These are phyloP conservation scores for Osmerus mordax DNA, from an alignment of 2,113 vertebrate genomes.

Conservation along the genomic window DNA sequence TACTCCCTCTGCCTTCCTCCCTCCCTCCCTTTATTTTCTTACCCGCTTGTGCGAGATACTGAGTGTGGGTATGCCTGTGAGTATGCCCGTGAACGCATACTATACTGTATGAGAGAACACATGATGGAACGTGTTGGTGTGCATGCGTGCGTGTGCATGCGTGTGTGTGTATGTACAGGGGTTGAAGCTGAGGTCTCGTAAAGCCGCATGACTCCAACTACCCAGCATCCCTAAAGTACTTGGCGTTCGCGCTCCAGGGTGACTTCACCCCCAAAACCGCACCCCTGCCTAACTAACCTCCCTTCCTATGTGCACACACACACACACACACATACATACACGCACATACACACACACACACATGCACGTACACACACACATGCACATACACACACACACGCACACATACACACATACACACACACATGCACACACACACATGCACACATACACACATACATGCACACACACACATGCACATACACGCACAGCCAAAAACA, in stretches of 20 bases:
- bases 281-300: constrained; percentile 7
- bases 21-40: constrained; percentile 28
- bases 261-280: constrained; percentile 65
- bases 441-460: constrained; percentile 21
- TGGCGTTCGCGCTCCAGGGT: constrained; percentile 54
- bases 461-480: constrained; percentile 21
- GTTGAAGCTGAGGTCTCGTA: constrained; percentile 63
- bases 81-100: constrained; percentile 25
- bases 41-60: constrained; percentile 2
- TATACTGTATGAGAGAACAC: constrained; percentile 1
- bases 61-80: constrained; percentile 5
- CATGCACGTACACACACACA: constrained; percentile 17
- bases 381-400: constrained; percentile 18
- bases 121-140: constrained; percentile 30
- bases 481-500: constrained; percentile 8
- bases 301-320: constrained; percentile 3
- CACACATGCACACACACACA: constrained; percentile 16
- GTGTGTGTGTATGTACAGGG: constrained; percentile 55
- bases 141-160: constrained; percentile 47
- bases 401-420: constrained; percentile 21
- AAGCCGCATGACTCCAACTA: constrained; percentile 56
- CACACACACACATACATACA: constrained; percentile 9
- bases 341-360: constrained; percentile 15
- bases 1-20: constrained; percentile 11
- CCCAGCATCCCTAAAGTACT: constrained; percentile 55